Percentiles rank a stretch among this genome's conserved stretches.
phyloP scores from a whole-genome alignment of 2,888 invertebrate genomes.

The Cephus runcator region DNA sequence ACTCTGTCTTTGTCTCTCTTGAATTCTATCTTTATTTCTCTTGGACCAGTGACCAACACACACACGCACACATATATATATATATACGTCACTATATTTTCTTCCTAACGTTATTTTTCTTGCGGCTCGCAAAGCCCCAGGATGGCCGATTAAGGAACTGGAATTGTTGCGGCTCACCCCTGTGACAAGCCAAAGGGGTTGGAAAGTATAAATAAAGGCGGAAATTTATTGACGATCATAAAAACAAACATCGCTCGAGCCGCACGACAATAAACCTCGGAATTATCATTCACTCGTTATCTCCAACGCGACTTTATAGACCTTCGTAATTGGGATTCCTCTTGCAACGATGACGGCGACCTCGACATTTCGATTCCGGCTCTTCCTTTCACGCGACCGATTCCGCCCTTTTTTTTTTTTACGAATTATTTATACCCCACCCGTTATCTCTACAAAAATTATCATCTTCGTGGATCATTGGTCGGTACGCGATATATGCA shows the following conservation, averaged over 20 bases:
- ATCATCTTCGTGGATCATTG: background rate
- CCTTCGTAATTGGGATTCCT: slow-evolving; percentile 14
- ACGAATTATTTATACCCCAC: background rate
- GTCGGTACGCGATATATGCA: too few species aligned
- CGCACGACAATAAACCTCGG: slow-evolving; percentile 38
- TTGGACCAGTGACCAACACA: background rate
- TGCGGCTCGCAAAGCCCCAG: background rate
- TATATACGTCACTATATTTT: background rate
- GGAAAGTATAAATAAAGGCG: slow-evolving; percentile 27
- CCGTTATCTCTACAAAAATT: background rate
- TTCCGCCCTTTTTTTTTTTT: background rate
- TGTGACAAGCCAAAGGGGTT: slow-evolving; percentile 32
- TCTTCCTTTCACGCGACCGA: background rate
- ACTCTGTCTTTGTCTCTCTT: background rate
- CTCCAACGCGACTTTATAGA: slow-evolving; percentile 27
- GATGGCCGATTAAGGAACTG: background rate
- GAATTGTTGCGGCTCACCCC: background rate
- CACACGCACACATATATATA: too few species aligned
- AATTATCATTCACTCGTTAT: slow-evolving; percentile 38
- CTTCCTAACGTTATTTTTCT: background rate
- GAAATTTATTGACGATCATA: slow-evolving; percentile 51
- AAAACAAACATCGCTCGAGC: slow-evolving; percentile 38
- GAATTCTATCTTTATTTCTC: background rate
- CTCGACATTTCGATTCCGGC: background rate
- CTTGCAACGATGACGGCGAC: background rate